Percentiles rank a stretch among this genome's conserved stretches.
Conservation (phyloP, 2,888 invertebrate species). For the Neuroscelio doddi region DNA sequence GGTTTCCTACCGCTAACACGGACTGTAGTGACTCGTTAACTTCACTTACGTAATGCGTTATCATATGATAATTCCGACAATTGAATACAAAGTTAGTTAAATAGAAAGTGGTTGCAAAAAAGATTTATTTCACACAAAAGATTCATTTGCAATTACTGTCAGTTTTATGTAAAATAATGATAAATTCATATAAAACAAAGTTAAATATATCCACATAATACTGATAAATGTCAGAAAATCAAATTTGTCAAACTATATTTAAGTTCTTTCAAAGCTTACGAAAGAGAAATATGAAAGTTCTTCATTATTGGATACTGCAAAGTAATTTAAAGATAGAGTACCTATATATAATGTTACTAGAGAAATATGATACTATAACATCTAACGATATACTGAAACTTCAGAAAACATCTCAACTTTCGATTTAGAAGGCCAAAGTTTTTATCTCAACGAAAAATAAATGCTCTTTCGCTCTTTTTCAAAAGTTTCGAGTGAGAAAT, state of each 20-base stretch:
- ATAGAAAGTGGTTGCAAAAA: constrained; percentile 25
- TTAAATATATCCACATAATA: too few species aligned
- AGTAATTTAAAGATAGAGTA: too few species aligned
- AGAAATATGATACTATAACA: background rate
- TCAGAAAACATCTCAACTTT: background rate
- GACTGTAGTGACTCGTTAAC: constrained; percentile 26
- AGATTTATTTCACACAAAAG: too few species aligned
- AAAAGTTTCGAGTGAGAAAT: too few species aligned
- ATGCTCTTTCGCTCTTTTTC: too few species aligned
- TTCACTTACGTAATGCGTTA: constrained; percentile 41
- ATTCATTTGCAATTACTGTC: too few species aligned
- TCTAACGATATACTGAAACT: constrained; percentile 4
- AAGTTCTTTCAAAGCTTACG: background rate
- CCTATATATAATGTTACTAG: too few species aligned
- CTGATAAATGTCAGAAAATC: background rate
- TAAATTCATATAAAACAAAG: too few species aligned
- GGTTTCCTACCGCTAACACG: constrained; percentile 60
- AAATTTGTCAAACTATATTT: background rate
- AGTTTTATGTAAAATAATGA: too few species aligned
- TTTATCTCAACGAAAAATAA: too few species aligned
- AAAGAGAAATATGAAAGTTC: constrained; percentile 1
- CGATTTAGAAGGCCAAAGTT: too few species aligned
- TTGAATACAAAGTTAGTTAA: constrained; percentile 38
- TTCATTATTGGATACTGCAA: constrained; percentile 2
- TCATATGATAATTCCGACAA: constrained; percentile 39